phyloP scores from a whole-genome alignment of 2,113 vertebrate genomes.

The Hyla sarda region DNA sequence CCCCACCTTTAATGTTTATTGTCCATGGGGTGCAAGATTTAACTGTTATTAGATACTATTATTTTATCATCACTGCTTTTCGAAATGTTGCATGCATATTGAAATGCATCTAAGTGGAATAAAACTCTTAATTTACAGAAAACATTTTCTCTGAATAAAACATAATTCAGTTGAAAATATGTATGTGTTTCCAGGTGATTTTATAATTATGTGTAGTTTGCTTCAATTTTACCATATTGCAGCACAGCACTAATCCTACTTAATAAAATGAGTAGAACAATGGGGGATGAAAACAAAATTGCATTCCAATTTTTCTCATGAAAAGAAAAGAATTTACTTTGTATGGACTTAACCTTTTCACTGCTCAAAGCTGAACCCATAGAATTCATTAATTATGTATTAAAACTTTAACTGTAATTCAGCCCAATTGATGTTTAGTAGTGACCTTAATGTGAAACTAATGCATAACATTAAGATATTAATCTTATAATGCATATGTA shows the following conservation, averaged over 20 bases:
- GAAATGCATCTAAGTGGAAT: constrained; percentile 58
- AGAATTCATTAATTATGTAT: constrained; percentile 36
- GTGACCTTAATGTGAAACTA: constrained; percentile 38
- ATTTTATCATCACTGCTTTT: constrained; percentile 65
- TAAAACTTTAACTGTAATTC: constrained; percentile 7
- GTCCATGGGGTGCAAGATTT: constrained; percentile 58
- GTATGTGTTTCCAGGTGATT: constrained; percentile 58
- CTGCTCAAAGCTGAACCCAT: constrained; percentile 17
- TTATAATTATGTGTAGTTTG: constrained; percentile 58
- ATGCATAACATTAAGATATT: constrained; percentile 37
- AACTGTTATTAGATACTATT: constrained; percentile 57
- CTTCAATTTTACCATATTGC: constrained; percentile 62
- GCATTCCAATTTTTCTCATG: constrained; percentile 40
- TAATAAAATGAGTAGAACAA: constrained; percentile 61
- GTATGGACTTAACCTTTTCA: constrained; percentile 34
- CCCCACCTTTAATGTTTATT: constrained; percentile 59
- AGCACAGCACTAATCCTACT: constrained; percentile 58
- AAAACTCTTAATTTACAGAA: constrained; percentile 60
- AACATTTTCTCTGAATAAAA: constrained; percentile 56
- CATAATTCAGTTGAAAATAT: constrained; percentile 61
- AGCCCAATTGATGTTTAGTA: not conserved
- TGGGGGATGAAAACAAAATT: constrained; percentile 55
- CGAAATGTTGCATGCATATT: constrained; percentile 50
- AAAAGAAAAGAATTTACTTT: constrained; percentile 45
- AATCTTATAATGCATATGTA: constrained; percentile 38